phyloP scores from a whole-genome alignment of 2,888 invertebrate genomes.

The Formica aserva region DNA sequence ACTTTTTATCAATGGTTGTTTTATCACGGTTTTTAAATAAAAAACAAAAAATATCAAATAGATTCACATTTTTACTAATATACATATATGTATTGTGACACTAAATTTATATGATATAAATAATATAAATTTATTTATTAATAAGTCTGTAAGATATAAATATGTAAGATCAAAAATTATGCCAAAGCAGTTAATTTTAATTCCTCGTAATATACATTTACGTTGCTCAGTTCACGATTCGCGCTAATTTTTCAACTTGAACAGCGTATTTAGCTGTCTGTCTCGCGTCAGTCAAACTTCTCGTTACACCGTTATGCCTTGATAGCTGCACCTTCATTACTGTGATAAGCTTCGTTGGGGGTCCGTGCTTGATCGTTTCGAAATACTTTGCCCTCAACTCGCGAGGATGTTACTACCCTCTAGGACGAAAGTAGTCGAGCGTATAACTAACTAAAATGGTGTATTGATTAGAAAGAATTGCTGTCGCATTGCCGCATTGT shows the following conservation, averaged over 20 bases:
- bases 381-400: conserved; percentile 36
- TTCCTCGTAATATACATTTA: neutral
- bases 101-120: neutral
- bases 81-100: neutral
- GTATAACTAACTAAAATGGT: conserved; percentile 22
- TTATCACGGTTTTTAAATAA: neutral
- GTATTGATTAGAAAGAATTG: conserved; percentile 20
- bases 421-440: conserved; percentile 6
- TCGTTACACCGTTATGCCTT: conserved; percentile 60
- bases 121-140: too few species aligned
- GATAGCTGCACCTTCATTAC: conserved; percentile 39
- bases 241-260: conserved; percentile 39
- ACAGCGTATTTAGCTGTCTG: conserved; percentile 66
- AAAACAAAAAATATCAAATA: neutral
- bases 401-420: neutral
- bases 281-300: conserved; percentile 60
- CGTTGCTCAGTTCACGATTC: neutral
- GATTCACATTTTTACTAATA: neutral
- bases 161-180: neutral
- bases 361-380: conserved; percentile 23
- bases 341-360: conserved; percentile 44
- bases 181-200: neutral
- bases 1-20: neutral
- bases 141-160: neutral
- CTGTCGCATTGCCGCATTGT: neutral